A percentile compares a stretch with the other conserved stretches of the same genome.
Conservation (phyloP, 2,888 invertebrate genomes). For the Malthinus seriepunctatus region DNA sequence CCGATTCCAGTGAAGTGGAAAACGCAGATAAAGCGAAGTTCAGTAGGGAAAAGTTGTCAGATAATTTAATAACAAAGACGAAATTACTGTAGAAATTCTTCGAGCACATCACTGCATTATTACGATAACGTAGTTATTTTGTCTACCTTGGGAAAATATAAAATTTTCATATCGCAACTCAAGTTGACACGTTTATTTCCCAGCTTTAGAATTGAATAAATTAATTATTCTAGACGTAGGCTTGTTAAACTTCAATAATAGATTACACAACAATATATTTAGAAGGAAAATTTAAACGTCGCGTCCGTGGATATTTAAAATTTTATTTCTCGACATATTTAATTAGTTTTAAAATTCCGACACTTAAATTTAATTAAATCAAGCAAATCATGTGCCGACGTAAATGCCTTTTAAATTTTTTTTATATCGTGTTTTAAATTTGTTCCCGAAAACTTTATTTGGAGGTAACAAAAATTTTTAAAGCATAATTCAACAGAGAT, state of each 20-base stretch:
- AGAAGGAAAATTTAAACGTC: not conserved
- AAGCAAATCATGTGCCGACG: not conserved
- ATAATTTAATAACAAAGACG: slow-evolving; percentile 57
- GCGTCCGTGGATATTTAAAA: not conserved
- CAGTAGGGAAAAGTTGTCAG: slow-evolving; percentile 54
- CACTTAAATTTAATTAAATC: no score
- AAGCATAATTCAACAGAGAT: slow-evolving; percentile 23
- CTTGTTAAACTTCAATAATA: slow-evolving; percentile 25
- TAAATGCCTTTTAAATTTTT: slow-evolving; percentile 2
- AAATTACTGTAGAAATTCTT: slow-evolving; percentile 53
- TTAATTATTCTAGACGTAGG: slow-evolving; percentile 28
- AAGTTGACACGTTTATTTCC: slow-evolving; percentile 31
- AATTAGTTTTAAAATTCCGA: no score
- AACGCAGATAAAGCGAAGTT: slow-evolving; percentile 56
- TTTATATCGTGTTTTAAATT: slow-evolving; percentile 20
- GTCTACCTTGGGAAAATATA: slow-evolving; percentile 32
- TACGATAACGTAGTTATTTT: slow-evolving; percentile 48
- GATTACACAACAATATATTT: slow-evolving; percentile 18
- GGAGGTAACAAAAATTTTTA: slow-evolving; percentile 21
- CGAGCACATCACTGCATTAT: slow-evolving; percentile 51
- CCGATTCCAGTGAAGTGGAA: slow-evolving; percentile 50
- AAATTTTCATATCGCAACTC: slow-evolving; percentile 31
- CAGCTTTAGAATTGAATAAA: slow-evolving; percentile 29
- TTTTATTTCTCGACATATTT: not conserved
- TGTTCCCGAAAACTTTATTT: slow-evolving; percentile 18